These are phyloP conservation scores for Latrodectus hesperus DNA, from an alignment of 2,888 invertebrate genomes.

Conservation along the genomic window DNA sequence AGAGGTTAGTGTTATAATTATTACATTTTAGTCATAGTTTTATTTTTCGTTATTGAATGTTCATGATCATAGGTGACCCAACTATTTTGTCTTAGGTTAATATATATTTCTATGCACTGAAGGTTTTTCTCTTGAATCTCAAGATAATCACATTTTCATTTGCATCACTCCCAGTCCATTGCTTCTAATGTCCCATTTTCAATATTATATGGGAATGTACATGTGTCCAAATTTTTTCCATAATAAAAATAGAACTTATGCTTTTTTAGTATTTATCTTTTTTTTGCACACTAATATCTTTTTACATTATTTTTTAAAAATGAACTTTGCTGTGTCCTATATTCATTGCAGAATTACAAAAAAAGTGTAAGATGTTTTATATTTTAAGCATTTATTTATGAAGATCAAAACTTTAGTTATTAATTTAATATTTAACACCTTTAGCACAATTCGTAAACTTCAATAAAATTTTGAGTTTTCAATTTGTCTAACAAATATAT, in stretches of 20 bases:
- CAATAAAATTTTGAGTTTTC: too few relatives aligned
- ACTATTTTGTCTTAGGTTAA: slow-evolving; percentile 2
- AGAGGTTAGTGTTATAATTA: background rate
- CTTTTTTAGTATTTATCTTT: slow-evolving; percentile 3
- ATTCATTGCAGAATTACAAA: too few relatives aligned
- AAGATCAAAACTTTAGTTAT: too few relatives aligned
- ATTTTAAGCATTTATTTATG: too few relatives aligned
- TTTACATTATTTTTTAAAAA: too few relatives aligned
- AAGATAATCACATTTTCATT: slow-evolving; percentile 47
- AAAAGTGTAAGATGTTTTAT: too few relatives aligned
- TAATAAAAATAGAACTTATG: slow-evolving; percentile 64
- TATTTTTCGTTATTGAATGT: background rate
- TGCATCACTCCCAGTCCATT: slow-evolving; percentile 57
- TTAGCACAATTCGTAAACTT: too few relatives aligned
- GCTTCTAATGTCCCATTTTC: slow-evolving; percentile 50
- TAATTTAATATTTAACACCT: too few relatives aligned
- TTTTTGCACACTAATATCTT: background rate
- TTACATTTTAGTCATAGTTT: background rate
- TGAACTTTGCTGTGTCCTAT: too few relatives aligned
- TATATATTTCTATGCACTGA: slow-evolving; percentile 39
- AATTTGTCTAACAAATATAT: too few relatives aligned
- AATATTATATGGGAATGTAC: slow-evolving; percentile 57
- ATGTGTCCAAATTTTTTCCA: slow-evolving; percentile 67
- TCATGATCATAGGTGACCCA: background rate
- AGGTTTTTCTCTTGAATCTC: slow-evolving; percentile 57